Percentiles rank a stretch among this genome's conserved stretches.
Evolutionary conservation across 2,113 vertebrate species (phyloP).

Genomic region (Mesitornis unicolor): DNA sequence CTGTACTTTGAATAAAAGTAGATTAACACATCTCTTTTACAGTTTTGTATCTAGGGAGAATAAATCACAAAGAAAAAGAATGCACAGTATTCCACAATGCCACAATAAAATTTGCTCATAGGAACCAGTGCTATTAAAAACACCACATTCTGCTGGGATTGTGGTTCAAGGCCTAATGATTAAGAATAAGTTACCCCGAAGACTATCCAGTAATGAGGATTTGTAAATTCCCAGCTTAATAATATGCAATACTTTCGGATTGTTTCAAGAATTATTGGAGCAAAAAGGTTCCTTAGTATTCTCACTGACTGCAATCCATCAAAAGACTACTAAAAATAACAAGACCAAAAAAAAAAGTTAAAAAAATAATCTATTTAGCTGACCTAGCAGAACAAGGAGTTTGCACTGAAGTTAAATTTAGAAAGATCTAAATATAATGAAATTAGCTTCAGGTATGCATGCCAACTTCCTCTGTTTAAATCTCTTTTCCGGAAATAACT

Average conservation of each 20-base stretch:
- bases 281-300: not conserved
- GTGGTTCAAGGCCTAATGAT: constrained; percentile 48
- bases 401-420: constrained; percentile 49
- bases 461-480: constrained; percentile 26
- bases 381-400: constrained; percentile 18
- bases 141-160: constrained; percentile 30
- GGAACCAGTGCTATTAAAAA: constrained; percentile 55
- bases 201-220: constrained; percentile 22
- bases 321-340: constrained; percentile 24
- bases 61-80: constrained; percentile 66
- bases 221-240: constrained; percentile 40
- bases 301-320: not conserved
- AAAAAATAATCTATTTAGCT: constrained; percentile 25
- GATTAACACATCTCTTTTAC: constrained; percentile 63
- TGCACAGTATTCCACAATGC: constrained; percentile 39
- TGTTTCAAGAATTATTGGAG: not conserved
- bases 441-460: constrained; percentile 32
- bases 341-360: not conserved
- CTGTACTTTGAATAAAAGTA: constrained; percentile 68
- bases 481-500: constrained; percentile 4
- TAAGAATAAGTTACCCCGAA: constrained; percentile 38
- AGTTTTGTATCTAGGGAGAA: constrained; percentile 59
- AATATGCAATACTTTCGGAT: not conserved
- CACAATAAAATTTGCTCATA: constrained; percentile 51
- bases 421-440: constrained; percentile 55